Percentiles rank a stretch among this genome's conserved stretches.
phyloP scores from a whole-genome alignment of 2,797 vertebrate genomes.

The Scolopax rusticola region DNA sequence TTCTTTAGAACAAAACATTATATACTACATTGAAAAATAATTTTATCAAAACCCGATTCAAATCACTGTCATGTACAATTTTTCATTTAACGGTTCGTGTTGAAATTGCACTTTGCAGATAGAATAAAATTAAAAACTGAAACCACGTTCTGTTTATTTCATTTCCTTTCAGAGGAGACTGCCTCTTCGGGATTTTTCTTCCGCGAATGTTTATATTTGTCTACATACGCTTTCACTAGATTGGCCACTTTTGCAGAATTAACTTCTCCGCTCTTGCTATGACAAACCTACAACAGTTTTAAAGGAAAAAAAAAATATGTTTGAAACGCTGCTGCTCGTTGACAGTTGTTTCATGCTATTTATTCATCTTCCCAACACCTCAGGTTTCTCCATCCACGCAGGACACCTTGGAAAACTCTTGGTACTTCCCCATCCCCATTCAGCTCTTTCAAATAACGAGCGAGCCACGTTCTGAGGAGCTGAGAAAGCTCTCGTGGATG shows the following conservation, averaged over 20 bases:
- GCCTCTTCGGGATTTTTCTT: conserved; percentile 83
- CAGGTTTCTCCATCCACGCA: neutral
- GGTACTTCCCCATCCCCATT: neutral
- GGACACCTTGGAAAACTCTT: neutral
- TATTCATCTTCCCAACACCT: neutral
- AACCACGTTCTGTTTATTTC: conserved; percentile 61
- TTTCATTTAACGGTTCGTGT: conserved; percentile 81
- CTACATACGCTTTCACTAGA: conserved; percentile 96
- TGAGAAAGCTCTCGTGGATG: neutral
- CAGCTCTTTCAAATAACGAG: neutral
- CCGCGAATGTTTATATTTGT: conserved; percentile 96
- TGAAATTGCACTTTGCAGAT: conserved; percentile 91
- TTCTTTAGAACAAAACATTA: conserved; percentile 94
- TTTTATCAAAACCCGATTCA: conserved; percentile 91
- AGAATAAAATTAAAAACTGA: conserved; percentile 40
- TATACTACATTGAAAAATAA: conserved; percentile 93
- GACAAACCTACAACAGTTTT: conserved; percentile 87
- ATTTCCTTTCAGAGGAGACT: conserved; percentile 73
- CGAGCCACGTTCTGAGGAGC: neutral
- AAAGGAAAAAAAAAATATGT: neutral
- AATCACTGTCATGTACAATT: conserved; percentile 79
- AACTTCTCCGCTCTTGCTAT: conserved; percentile 98
- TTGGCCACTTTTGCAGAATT: conserved; percentile 96
- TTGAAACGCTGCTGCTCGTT: neutral
- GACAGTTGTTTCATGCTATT: neutral